Percentiles rank a stretch among this genome's conserved stretches.
Evolutionary conservation across 1,140 invertebrate genomes (phyloP).

Genomic region (Caenorhabditis brenneri): DNA sequence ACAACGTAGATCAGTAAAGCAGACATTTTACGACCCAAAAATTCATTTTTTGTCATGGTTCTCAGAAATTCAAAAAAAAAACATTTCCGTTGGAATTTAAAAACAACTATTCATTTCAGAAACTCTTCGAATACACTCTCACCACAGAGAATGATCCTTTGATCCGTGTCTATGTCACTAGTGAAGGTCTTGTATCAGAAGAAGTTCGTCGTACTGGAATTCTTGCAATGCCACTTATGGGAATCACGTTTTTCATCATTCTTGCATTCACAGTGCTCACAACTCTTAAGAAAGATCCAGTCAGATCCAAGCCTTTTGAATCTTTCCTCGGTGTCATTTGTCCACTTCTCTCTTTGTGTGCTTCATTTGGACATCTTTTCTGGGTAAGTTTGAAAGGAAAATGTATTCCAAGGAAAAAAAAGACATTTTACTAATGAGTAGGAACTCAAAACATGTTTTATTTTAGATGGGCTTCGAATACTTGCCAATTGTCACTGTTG

Average conservation of each 20-base stretch:
- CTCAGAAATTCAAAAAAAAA: too few relatives aligned
- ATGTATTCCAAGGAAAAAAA: too few relatives aligned
- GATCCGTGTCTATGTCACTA: conserved; percentile 64
- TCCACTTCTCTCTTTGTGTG: conserved; percentile 64
- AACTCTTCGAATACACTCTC: conserved; percentile 63
- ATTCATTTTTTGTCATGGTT: too few relatives aligned
- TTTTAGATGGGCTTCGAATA: conserved; percentile 68
- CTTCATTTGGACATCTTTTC: conserved; percentile 66
- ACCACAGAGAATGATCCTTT: conserved; percentile 61
- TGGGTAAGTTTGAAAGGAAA: conserved; percentile 59
- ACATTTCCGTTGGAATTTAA: too few relatives aligned
- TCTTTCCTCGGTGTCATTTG: conserved; percentile 67
- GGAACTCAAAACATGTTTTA: too few relatives aligned
- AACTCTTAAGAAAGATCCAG: conserved; percentile 67
- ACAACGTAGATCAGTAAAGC: too few relatives aligned
- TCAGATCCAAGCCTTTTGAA: conserved; percentile 68
- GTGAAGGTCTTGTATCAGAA: conserved; percentile 68
- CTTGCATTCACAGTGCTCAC: conserved; percentile 64
- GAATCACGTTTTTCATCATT: conserved; percentile 61
- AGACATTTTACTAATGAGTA: too few relatives aligned
- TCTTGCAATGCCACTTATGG: conserved; percentile 66
- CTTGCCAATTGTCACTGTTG: conserved; percentile 67
- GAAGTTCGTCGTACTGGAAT: conserved; percentile 68
- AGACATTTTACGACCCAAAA: too few relatives aligned
- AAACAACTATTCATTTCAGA: conserved; percentile 56